Percentiles rank a stretch among this genome's conserved stretches.
phyloP scores from a whole-genome alignment of 2,113 vertebrate genomes.

The Tympanuchus pallidicinctus region DNA sequence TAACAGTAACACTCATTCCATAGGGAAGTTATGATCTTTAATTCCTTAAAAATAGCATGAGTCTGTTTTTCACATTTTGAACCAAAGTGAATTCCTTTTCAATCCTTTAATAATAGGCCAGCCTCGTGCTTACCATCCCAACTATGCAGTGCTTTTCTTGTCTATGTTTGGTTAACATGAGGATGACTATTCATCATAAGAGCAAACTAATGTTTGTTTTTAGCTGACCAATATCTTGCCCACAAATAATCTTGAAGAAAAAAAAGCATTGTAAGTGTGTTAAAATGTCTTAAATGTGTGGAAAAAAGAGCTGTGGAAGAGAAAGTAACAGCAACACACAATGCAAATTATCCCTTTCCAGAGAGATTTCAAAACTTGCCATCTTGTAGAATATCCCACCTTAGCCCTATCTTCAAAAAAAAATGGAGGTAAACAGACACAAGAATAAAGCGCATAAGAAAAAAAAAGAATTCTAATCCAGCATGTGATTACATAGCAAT shows the following conservation, averaged over 20 bases:
- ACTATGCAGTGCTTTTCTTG: not conserved
- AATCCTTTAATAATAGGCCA: not conserved
- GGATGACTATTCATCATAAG: not conserved
- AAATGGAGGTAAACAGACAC: not conserved
- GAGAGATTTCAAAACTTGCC: not conserved
- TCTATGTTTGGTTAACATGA: fast-evolving
- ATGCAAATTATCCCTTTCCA: not conserved
- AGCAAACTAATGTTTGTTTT: not conserved
- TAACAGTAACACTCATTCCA: not conserved
- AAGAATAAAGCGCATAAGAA: not conserved
- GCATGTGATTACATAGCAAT: not conserved
- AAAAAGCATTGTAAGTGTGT: not conserved
- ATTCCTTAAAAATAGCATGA: not conserved
- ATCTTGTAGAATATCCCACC: not conserved
- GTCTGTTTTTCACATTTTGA: not conserved
- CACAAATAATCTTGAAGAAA: not conserved
- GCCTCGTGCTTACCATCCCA: not conserved
- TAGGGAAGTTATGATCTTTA: not conserved
- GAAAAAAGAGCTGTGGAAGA: not conserved
- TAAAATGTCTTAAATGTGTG: not conserved
- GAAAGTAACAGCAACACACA: not conserved
- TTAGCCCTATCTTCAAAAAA: not conserved
- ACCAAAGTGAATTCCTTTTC: not conserved
- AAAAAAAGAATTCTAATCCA: not conserved
- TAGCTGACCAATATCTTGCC: not conserved